phyloP scores from a whole-genome alignment of 2,797 vertebrate genomes.

The Zenarchopterus dispar region DNA sequence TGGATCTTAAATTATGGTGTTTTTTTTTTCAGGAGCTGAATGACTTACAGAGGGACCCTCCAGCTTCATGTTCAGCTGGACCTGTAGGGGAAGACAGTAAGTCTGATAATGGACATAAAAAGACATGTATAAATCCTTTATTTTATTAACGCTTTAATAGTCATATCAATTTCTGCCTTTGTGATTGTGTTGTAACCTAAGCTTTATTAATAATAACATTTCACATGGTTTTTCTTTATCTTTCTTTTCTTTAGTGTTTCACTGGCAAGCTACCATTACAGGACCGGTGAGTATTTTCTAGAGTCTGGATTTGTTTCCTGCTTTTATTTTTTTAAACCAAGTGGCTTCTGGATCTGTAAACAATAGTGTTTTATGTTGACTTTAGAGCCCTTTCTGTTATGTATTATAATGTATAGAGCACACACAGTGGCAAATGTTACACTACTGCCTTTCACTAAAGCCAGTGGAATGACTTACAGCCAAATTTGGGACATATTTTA shows the following conservation, averaged over 20 bases:
- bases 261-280: conserved; percentile 84
- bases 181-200: neutral
- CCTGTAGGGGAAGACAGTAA: conserved; percentile 82
- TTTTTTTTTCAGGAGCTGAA: conserved; percentile 70
- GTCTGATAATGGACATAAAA: conserved; percentile 31
- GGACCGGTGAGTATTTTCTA: conserved; percentile 82
- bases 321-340: conserved; percentile 34
- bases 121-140: neutral
- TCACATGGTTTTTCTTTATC: conserved; percentile 26
- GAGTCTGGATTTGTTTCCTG: conserved; percentile 54
- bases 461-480: conserved; percentile 24
- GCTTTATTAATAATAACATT: neutral
- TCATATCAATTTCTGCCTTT: neutral
- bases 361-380: conserved; percentile 75
- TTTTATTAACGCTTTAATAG: neutral
- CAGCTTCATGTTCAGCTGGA: conserved; percentile 82
- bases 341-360: conserved; percentile 70
- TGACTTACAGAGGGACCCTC: conserved; percentile 80
- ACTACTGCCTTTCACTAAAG: conserved; percentile 35
- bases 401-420: conserved; percentile 24
- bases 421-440: conserved; percentile 52
- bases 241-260: conserved; percentile 74
- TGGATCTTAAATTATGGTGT: too few species aligned
- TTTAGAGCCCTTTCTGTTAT: conserved; percentile 55
- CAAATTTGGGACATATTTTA: neutral